Evolutionary conservation across 1,140 invertebrate species (phyloP), one percentile per base, ranked within the genome.

Genomic region (Fopius arisanus): DNA sequence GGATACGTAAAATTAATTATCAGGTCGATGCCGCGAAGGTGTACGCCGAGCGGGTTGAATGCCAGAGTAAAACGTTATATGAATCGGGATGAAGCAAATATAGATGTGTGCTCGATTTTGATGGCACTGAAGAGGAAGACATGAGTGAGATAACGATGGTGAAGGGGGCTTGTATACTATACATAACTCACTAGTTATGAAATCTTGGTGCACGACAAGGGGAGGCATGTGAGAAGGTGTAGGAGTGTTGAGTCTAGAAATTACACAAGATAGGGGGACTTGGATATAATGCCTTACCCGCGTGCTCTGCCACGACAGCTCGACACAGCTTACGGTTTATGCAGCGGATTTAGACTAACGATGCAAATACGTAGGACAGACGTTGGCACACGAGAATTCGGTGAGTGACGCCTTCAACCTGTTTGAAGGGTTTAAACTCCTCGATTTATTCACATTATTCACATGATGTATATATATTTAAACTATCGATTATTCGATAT

Each of bases 1-100:
- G 84, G 81, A 86, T 87, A 82, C 84, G 83, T 83, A 81, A 87
- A 87, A 87, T 87, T 86, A 87, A 87, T 87, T 86, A 85, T 82
- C 82, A 81, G 76, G 75, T 72, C 78, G 28, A 28, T 68, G 78
- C 75, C 78, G 70, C 75, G 75, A 80, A 81, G 78, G 77, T 75
- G 65, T 48, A 74, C 29, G 9, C 21, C 41, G 63, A 16, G 40
- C 33, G 26, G 31, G 37, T 10, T 23, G 23, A 62, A 33, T 63
- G 31, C 23, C 43, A 16, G 43, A 31, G 29, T 54, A 21, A n/a
- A 69, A 28, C 26, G 54, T 59, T 28, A 14, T 5, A 59, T 59
- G 19, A 26, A 14, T 28, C 21, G 23, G 14, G 19, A 7, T 59
- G 23, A 1, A 26, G 19, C 21, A 59, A 23, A 59, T 59, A 26